Evolutionary conservation across 2,888 invertebrate species (phyloP), one percentile per base, ranked within the genome.

Genomic region (Xylota sylvarum): DNA sequence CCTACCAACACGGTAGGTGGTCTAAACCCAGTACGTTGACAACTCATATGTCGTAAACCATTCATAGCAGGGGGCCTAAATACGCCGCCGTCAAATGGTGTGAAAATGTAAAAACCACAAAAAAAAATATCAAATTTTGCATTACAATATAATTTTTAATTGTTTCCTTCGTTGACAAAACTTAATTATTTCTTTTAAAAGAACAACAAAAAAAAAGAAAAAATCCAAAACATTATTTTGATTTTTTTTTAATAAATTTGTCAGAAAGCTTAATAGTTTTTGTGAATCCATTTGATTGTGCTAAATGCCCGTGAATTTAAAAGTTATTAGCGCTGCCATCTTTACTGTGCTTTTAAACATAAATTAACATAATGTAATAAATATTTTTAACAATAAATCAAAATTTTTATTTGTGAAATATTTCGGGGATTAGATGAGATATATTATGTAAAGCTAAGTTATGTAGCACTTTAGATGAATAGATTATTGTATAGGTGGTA

Each of bases 351-450:
- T 12, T 52, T 27, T 52, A 19, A 23, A 52, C n/a, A 52, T 52
- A 52, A 52, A 32, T 56, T 32, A 17, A 30, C 14, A 32, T 56
- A 14, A 32, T 32, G 32, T 56, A 17, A 32, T 32, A 56, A 14
- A 56, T 56, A 56, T 10, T 56, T 56, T 56, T 17, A 12, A 50
- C 14, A 50, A 50, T 50, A 50, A 50, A 50, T 50, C 50, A 50
- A 23, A 23, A 23, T 23, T 23, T 23, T 23, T 23, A 3, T 4
- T 4, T 43, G 43, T 12, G 12, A 43, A 14, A 43, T 43, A 14
- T 43, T 6, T 40, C n/a, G 6, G n/a, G 14, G 43, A 43, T 43
- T 43, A 43, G 43, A 4, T 43, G 43, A 14, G 14, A 43, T 43
- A 6, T n/a, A 14, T 14, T 43, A 43, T 43, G 43, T 43, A 6